Evolutionary conservation across 2,113 vertebrate species (phyloP).

Genomic region (Aspiorhynchus laticeps): DNA sequence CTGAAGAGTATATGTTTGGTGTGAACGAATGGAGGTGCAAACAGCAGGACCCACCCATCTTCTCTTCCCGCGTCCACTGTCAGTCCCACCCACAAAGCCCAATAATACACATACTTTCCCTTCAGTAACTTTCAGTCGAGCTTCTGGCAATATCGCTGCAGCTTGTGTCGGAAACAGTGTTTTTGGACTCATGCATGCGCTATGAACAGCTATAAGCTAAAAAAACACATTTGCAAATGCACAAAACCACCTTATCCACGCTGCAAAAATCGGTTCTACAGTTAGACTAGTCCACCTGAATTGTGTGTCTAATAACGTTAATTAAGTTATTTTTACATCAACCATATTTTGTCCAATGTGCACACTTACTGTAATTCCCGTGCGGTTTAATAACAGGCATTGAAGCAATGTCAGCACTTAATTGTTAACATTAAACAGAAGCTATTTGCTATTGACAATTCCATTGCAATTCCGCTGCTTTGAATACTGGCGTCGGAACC

Average conservation of each 20-base stretch:
- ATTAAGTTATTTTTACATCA: background rate
- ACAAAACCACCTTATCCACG: background rate
- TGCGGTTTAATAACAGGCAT: background rate
- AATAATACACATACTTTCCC: conserved; percentile 52
- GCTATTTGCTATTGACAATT: background rate
- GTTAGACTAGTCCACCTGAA: background rate
- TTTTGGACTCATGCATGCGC: background rate
- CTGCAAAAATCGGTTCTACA: background rate
- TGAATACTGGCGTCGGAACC: background rate
- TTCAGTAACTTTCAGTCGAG: conserved; percentile 40
- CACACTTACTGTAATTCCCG: background rate
- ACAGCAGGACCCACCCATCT: conserved; percentile 78
- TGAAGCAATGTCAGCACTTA: background rate
- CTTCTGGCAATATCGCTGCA: conserved; percentile 27
- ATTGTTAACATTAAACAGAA: background rate
- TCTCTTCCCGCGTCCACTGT: conserved; percentile 73
- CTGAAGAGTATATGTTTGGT: conserved; percentile 72
- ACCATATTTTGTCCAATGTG: background rate
- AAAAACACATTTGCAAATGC: background rate
- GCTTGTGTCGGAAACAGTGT: conserved; percentile 19
- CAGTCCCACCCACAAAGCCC: conserved; percentile 77
- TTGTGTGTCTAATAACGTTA: too few relatives aligned
- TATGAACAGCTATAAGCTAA: background rate
- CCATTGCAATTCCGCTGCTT: background rate
- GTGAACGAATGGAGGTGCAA: conserved; percentile 73